Evolutionary conservation across 2,113 vertebrate species (phyloP).

Genomic region (Lamprologus sp.): DNA sequence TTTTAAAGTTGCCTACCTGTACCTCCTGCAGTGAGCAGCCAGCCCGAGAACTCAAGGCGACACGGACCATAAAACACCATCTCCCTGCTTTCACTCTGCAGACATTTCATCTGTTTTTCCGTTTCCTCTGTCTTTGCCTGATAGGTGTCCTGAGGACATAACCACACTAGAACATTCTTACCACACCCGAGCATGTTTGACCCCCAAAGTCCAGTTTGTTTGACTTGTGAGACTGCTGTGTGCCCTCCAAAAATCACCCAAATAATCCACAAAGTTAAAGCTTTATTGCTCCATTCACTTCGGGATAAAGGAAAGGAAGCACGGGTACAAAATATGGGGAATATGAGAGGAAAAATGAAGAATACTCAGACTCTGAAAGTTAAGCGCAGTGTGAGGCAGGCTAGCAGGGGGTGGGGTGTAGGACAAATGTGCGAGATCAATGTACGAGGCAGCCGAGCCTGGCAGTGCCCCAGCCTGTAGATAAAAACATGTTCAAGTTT

Average conservation of each 20-base stretch:
- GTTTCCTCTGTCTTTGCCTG: not conserved
- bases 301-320: not conserved
- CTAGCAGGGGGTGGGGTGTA: not conserved
- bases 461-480: not conserved
- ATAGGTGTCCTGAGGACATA: not conserved
- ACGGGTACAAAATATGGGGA: not conserved
- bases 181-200: not conserved
- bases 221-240: not conserved
- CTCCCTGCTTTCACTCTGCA: not conserved
- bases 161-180: not conserved
- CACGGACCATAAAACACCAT: not conserved
- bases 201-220: not conserved
- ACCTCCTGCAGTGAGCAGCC: not conserved
- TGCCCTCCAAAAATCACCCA: not conserved
- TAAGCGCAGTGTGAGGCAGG: not conserved
- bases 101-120: not conserved
- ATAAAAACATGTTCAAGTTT: not conserved
- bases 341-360: not conserved
- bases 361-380: not conserved
- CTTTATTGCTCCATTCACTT: not conserved
- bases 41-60: not conserved
- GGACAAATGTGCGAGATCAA: not conserved
- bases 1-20: not conserved
- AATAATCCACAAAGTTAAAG: not conserved
- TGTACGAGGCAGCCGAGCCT: not conserved